A percentile compares a stretch with the other conserved stretches of the same genome.
Evolutionary conservation across 2,113 vertebrate species (phyloP).

Genomic region (Sterna hirundo): DNA sequence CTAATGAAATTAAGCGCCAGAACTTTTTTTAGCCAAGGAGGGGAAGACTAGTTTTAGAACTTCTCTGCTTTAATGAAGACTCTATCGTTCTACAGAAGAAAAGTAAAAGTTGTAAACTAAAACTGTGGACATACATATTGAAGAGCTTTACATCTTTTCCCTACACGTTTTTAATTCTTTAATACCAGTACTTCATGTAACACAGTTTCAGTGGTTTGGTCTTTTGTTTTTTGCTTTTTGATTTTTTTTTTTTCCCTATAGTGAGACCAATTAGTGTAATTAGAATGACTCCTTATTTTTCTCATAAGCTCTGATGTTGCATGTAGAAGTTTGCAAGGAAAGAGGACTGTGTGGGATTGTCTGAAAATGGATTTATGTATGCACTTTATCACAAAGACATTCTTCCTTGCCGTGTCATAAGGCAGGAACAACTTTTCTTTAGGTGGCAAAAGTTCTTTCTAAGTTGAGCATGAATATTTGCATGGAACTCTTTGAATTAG

Average conservation of each 20-base stretch:
- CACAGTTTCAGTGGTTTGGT: neutral
- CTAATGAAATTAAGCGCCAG: neutral
- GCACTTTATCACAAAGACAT: accelerated
- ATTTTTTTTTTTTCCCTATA: neutral
- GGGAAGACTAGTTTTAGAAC: neutral
- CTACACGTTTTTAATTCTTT: neutral
- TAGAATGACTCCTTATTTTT: neutral
- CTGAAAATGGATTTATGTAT: neutral
- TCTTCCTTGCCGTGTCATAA: neutral
- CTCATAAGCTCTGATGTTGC: neutral
- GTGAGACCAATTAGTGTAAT: neutral
- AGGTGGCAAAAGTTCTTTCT: neutral
- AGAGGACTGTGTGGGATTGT: neutral
- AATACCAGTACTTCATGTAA: neutral
- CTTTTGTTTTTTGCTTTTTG: no score
- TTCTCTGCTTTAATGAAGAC: neutral
- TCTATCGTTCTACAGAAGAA: neutral
- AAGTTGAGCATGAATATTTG: neutral
- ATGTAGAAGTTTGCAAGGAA: neutral
- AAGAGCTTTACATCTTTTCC: neutral
- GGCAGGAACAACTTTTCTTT: neutral
- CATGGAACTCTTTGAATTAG: neutral
- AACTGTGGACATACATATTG: neutral
- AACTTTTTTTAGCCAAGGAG: neutral
- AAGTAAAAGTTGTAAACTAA: neutral